A percentile compares a stretch with the other conserved stretches of the same genome.
These are phyloP conservation scores for Magallana ariakensis DNA, from an alignment of 1,140 invertebrate genomes.

Conservation along the genomic window DNA sequence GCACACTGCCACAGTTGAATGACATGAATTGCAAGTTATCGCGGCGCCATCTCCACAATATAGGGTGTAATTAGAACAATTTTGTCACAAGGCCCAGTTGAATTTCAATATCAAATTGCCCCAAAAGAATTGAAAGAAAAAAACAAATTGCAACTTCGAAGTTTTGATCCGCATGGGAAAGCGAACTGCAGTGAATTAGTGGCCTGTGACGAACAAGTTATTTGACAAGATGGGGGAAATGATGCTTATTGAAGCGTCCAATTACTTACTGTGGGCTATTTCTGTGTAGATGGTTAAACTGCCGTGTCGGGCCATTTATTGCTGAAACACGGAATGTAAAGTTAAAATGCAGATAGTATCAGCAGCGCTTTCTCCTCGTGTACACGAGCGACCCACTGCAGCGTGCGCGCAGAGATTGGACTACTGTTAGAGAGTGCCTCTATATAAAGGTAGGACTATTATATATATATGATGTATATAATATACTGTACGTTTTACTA, in stretches of 20 bases:
- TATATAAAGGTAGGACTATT: neutral
- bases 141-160: neutral
- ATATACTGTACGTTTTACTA: neutral
- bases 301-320: constrained; percentile 19
- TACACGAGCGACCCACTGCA: neutral
- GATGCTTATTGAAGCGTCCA: constrained; percentile 37
- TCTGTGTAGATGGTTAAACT: constrained; percentile 32
- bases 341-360: constrained; percentile 21
- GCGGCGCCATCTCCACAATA: constrained; percentile 26
- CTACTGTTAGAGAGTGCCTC: neutral
- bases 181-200: constrained; percentile 30
- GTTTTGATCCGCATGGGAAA: constrained; percentile 20
- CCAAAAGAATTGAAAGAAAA: neutral
- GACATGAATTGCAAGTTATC: constrained; percentile 24
- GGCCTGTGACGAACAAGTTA: constrained; percentile 26
- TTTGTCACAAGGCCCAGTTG: constrained; percentile 24
- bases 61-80: constrained; percentile 34
- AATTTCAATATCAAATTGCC: constrained; percentile 32
- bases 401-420: neutral
- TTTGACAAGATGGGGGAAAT: constrained; percentile 38
- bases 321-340: constrained; percentile 14
- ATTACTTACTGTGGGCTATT: constrained; percentile 19
- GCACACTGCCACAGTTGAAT: constrained; percentile 1
- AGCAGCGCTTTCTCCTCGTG: neutral
- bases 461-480: no score